Conservation (phyloP, 2,888 invertebrate genomes). For the Melieria omissa region DNA sequence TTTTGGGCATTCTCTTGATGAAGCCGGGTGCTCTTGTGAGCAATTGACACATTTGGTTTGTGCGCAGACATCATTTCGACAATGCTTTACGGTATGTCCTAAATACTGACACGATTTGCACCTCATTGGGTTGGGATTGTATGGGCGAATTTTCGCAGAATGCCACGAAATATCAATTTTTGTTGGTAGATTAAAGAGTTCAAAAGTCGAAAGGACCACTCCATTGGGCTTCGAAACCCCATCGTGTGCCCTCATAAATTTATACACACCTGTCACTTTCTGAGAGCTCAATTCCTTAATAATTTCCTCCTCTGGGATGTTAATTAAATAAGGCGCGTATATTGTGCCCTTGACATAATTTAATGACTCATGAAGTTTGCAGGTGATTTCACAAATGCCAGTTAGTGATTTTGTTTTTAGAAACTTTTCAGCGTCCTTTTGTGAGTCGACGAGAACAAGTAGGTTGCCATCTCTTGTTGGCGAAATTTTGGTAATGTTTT, state of each 20-base stretch:
- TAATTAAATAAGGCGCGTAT: constrained; percentile 24
- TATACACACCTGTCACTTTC: background rate
- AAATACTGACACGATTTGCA: constrained; percentile 31
- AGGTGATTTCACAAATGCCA: constrained; percentile 7
- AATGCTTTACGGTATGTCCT: constrained; percentile 30
- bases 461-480: constrained; percentile 14
- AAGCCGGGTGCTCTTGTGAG: constrained; percentile 14
- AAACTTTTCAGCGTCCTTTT: background rate
- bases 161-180: background rate
- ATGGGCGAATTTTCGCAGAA: background rate
- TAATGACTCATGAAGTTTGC: constrained; percentile 12
- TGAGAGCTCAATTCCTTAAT: constrained; percentile 27
- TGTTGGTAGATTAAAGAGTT: background rate
- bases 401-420: background rate
- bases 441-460: constrained; percentile 3
- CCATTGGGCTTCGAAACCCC: background rate
- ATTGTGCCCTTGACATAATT: constrained; percentile 17
- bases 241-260: too few species aligned
- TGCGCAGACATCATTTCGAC: constrained; percentile 24
- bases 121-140: constrained; percentile 31
- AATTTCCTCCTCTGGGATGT: constrained; percentile 30
- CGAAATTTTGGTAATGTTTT: background rate
- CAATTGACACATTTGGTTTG: constrained; percentile 30
- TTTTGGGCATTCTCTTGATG: constrained; percentile 22
- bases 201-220: background rate